phyloP scores from a whole-genome alignment of 2,888 invertebrate species.

The Rhodophaea formosa region DNA sequence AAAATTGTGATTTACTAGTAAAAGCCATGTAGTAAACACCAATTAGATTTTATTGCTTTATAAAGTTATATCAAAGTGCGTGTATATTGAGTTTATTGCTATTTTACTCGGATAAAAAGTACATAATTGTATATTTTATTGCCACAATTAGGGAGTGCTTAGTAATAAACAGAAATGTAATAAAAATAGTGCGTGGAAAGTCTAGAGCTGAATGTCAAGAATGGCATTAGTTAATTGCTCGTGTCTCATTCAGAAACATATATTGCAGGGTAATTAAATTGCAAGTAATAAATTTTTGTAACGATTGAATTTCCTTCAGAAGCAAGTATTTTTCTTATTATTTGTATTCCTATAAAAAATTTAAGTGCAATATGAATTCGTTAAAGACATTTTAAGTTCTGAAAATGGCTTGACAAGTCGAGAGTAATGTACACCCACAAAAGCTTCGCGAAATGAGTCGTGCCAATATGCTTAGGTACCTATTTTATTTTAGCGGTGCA shows the following conservation, averaged over 20 bases:
- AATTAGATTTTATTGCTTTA: conserved; percentile 23
- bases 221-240: neutral
- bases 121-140: neutral
- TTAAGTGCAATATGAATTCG: too few species aligned
- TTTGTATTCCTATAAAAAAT: too few species aligned
- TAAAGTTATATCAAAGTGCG: conserved; percentile 17
- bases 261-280: too few species aligned
- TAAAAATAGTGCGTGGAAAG: neutral
- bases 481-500: too few species aligned
- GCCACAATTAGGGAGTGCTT: neutral
- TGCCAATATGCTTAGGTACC: too few species aligned
- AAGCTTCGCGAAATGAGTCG: too few species aligned
- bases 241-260: neutral
- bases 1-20: conserved; percentile 15
- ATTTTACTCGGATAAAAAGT: neutral
- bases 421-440: too few species aligned
- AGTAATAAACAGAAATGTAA: neutral
- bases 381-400: too few species aligned
- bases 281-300: too few species aligned
- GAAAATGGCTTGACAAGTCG: too few species aligned
- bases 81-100: conserved; percentile 3
- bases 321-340: too few species aligned
- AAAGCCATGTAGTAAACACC: conserved; percentile 19
- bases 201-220: neutral
- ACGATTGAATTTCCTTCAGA: too few species aligned